phyloP scores from a whole-genome alignment of 2,888 invertebrate species.

The Lithophane ornitopus region DNA sequence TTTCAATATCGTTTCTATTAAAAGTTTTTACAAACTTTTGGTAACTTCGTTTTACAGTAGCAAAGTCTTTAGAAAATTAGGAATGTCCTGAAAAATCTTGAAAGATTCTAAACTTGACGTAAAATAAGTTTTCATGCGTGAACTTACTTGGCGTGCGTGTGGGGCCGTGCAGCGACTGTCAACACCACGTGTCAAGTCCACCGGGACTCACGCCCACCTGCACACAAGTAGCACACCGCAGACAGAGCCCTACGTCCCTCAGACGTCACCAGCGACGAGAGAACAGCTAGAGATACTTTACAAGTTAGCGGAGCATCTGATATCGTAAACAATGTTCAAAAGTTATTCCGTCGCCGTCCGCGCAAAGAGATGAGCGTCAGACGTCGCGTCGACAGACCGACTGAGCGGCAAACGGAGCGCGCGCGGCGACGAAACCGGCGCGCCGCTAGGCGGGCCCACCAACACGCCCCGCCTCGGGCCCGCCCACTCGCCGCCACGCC shows the following conservation, averaged over 20 bases:
- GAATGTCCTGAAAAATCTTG: not conserved
- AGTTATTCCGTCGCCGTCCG: slow-evolving; percentile 74
- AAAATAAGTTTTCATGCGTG: slow-evolving; percentile 40
- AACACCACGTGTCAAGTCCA: slow-evolving; percentile 72
- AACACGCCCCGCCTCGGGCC: slow-evolving; percentile 77
- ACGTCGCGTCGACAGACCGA: slow-evolving; percentile 86
- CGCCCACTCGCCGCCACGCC: slow-evolving; percentile 85
- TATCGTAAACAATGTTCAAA: slow-evolving; percentile 75
- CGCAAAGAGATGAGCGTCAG: slow-evolving; percentile 81
- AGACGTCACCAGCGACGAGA: slow-evolving; percentile 43
- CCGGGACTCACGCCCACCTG: slow-evolving; percentile 68
- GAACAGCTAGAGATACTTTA: slow-evolving; percentile 45
- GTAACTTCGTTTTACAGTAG: not conserved
- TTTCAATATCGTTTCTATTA: not conserved
- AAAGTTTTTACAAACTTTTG: slow-evolving; percentile 29
- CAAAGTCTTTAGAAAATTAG: not conserved
- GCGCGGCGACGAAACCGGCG: slow-evolving; percentile 71
- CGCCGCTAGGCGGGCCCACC: slow-evolving; percentile 72
- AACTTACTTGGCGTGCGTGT: slow-evolving; percentile 87
- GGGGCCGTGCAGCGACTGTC: slow-evolving; percentile 78
- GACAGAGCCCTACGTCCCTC: slow-evolving; percentile 62
- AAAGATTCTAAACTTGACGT: slow-evolving; percentile 16
- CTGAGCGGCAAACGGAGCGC: slow-evolving; percentile 78
- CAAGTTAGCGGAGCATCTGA: slow-evolving; percentile 60
- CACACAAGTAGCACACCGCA: slow-evolving; percentile 66